Evolutionary conservation across 2,113 vertebrate species (phyloP).

Genomic region (Brienomyrus longianalis): DNA sequence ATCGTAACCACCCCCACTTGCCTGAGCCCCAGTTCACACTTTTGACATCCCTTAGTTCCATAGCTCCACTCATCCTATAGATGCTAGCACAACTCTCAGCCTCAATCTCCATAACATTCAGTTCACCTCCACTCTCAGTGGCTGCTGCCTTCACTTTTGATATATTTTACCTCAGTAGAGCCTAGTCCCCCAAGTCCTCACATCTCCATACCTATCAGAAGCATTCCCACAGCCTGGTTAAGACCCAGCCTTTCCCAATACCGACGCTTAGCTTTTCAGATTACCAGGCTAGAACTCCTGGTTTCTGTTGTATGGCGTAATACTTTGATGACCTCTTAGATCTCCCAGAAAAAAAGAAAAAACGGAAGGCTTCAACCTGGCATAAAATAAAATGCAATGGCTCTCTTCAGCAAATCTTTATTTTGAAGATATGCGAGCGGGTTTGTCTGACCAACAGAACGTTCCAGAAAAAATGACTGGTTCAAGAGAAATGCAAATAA

Average conservation of each 20-base stretch:
- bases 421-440: background rate
- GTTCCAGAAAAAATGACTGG: background rate
- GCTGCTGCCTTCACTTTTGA: background rate
- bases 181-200: background rate
- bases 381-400: background rate
- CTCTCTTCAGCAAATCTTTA: background rate
- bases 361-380: background rate
- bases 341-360: background rate
- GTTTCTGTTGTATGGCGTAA: background rate
- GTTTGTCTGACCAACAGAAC: background rate
- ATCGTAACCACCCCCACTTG: background rate
- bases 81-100: background rate
- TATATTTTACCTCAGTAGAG: background rate
- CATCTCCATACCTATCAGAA: background rate
- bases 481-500: background rate
- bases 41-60: background rate
- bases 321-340: background rate
- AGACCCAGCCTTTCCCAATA: background rate
- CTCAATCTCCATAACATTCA: background rate
- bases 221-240: background rate
- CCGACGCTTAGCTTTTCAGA: background rate
- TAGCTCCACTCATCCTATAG: background rate
- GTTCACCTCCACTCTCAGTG: background rate
- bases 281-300: background rate
- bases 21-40: background rate